Conservation (phyloP, 1,140 invertebrate genomes). For the Cyphomyrmex costatus region DNA sequence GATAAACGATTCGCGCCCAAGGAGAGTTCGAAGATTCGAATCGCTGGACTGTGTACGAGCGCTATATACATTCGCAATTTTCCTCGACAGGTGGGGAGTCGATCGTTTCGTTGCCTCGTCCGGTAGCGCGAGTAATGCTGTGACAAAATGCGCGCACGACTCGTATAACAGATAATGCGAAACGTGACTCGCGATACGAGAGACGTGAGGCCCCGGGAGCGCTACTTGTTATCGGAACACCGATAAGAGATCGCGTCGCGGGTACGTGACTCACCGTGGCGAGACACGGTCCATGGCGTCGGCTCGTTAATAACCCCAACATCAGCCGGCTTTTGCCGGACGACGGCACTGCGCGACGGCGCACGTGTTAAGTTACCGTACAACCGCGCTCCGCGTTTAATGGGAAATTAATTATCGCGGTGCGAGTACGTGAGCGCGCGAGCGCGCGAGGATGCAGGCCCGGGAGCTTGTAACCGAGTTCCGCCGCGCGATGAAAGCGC, state of each 20-base stretch:
- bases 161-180: conserved; percentile 9
- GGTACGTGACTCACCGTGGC: conserved; percentile 44
- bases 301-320: conserved; percentile 68
- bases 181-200: not conserved
- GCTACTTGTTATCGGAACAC: conserved; percentile 55
- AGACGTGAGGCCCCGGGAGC: not conserved
- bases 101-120: not conserved
- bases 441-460: not conserved
- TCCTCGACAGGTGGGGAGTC: not conserved
- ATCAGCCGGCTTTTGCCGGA: conserved; percentile 62
- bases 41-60: not conserved
- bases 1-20: conserved; percentile 70
- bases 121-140: not conserved
- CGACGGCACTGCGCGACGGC: conserved; percentile 30
- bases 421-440: not conserved
- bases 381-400: conserved; percentile 64
- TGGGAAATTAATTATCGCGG: conserved; percentile 69
- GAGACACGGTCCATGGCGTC: conserved; percentile 8
- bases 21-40: conserved; percentile 61
- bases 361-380: conserved; percentile 34
- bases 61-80: conserved; percentile 11
- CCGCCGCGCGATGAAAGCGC: conserved; percentile 36
- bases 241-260: conserved; percentile 37
- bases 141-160: not conserved
- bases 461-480: conserved; percentile 45